Evolutionary conservation across 1,140 invertebrate genomes (phyloP).

Genomic region (Brachionus plicatilis): DNA sequence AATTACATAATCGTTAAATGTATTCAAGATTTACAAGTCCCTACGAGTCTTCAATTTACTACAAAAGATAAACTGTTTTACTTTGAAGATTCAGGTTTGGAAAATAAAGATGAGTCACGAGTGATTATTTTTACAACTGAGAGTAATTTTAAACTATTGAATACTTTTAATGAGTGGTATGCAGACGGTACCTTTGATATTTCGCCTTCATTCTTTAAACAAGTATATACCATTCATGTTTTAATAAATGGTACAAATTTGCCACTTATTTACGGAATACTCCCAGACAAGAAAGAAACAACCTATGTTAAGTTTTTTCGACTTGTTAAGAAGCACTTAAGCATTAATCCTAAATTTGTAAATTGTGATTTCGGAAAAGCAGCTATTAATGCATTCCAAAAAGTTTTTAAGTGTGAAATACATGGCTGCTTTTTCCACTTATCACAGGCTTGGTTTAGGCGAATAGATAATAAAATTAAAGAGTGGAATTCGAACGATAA

Average conservation of each 20-base stretch:
- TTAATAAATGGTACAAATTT: not conserved
- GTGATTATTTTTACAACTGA: not conserved
- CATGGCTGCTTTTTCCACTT: not conserved
- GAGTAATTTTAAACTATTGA: not conserved
- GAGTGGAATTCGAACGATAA: no score
- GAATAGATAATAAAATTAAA: no score
- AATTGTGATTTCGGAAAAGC: not conserved
- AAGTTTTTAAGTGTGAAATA: not conserved
- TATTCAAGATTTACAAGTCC: no score
- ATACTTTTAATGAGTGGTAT: not conserved
- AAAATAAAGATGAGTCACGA: no score
- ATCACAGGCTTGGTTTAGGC: no score
- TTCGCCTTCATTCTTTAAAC: not conserved
- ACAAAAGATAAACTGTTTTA: no score
- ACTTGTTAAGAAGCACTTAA: not conserved
- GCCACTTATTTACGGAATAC: not conserved
- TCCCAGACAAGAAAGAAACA: not conserved
- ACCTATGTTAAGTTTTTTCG: not conserved
- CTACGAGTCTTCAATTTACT: no score
- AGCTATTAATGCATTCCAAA: not conserved
- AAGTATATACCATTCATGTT: not conserved
- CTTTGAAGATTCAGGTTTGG: no score
- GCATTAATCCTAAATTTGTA: not conserved
- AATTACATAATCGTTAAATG: no score
- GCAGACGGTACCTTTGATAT: not conserved